Percentiles rank a stretch among this genome's conserved stretches.
These are phyloP conservation scores for Microhierax caerulescens DNA, from an alignment of 2,797 vertebrate species.

Conservation along the genomic window DNA sequence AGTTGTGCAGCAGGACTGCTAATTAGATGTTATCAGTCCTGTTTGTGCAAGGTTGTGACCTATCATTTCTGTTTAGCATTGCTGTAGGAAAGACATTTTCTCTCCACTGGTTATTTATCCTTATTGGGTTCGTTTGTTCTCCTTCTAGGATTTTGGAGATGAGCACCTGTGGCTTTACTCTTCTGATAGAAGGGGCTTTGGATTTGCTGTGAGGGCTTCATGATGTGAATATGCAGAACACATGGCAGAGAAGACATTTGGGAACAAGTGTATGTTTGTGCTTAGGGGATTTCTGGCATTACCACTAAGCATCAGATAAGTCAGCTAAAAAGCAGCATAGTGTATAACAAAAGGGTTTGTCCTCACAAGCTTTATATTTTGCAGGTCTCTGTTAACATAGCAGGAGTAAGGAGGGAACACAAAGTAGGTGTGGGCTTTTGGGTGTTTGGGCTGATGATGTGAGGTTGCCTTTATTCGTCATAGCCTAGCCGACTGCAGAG, in stretches of 20 bases:
- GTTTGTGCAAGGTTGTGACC: constrained; percentile 1
- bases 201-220: neutral
- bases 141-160: neutral
- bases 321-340: rapidly evolving
- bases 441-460: neutral
- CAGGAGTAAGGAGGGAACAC: neutral
- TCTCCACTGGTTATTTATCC: neutral
- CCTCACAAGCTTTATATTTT: neutral
- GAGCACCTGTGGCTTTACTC: neutral
- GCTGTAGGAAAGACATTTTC: constrained; percentile 11
- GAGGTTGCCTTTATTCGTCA: neutral
- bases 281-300: neutral
- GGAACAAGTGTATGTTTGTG: neutral
- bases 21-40: constrained; percentile 37
- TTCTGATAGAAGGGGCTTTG: neutral
- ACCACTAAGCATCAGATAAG: neutral
- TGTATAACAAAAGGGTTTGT: neutral
- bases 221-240: neutral
- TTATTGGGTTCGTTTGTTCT: neutral
- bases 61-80: neutral
- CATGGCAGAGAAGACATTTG: neutral
- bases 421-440: neutral
- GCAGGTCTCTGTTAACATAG: neutral
- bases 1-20: neutral
- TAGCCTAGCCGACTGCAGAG: neutral